Evolutionary conservation across 2,797 vertebrate genomes (phyloP), one percentile per base, ranked within the genome.

Genomic region (Octomys mimax): DNA sequence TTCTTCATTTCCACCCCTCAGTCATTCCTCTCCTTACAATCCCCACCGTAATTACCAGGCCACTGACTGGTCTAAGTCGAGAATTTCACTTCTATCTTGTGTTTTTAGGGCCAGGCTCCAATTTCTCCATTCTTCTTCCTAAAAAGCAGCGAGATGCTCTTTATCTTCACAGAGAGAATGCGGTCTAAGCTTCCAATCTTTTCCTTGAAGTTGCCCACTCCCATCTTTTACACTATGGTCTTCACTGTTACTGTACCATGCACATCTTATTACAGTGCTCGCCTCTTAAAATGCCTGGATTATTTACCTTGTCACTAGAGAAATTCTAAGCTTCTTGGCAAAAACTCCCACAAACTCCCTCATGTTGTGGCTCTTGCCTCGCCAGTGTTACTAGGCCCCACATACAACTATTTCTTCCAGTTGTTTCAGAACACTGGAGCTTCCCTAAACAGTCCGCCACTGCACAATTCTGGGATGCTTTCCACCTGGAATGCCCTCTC

Each of bases 271-370:
- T 24, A 89, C 33, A 46, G 26, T 77, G 57, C 62, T 79, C 11
- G 62, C 66, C 31, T 52, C 39, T 87, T 42, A 79, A 84, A 89
- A 92, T 16, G 19, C 26, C 80, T 59, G 61, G 8, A n/a, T 73
- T 59, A 42, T 12, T 68, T 68, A 77, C 54, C 90, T 66, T 88
- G 71, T 68, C 66, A 39, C 28, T 36, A 88, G 57, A 77, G 59
- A 95, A 94, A 75, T 33, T 18, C 71, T 33, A 59, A 81, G 82
- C 36, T 79, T 86, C 68, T 64, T 49, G 13, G 49, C 64, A 94
- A 94, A 89, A 92, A 88, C 86, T 87, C 85, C 9, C 3, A 49
- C 52, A 64, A 80, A n/a, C 4, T 10, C n/a, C 36, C 89, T 71
- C 33, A 87, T 14, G 71, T 49, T 82, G 59, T 92, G n/a, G 31